Percentiles rank a stretch among this genome's conserved stretches.
Conservation (phyloP, 1,140 invertebrate genomes). For the Pantala flavescens region DNA sequence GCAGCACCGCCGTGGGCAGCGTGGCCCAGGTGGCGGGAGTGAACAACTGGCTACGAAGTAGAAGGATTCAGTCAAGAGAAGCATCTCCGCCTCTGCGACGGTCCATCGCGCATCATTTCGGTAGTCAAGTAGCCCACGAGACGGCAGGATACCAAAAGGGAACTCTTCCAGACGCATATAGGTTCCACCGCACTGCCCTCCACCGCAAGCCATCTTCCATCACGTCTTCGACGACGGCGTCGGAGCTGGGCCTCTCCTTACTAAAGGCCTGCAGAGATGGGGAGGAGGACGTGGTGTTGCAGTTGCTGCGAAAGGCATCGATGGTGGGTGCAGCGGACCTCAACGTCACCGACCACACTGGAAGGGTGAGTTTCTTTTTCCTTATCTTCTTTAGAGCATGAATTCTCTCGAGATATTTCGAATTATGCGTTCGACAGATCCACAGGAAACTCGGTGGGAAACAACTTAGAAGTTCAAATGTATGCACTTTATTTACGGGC, state of each 20-base stretch:
- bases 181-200: not conserved
- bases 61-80: not conserved
- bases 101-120: not conserved
- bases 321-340: not conserved
- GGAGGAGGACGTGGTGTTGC: not conserved
- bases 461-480: too few relatives aligned
- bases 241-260: not conserved
- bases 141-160: not conserved
- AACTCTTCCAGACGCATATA: not conserved
- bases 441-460: too few relatives aligned
- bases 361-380: not conserved
- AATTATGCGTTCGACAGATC: too few relatives aligned
- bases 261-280: not conserved
- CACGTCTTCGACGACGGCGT: not conserved
- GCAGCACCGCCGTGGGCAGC: not conserved
- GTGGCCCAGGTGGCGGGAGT: conserved; percentile 15
- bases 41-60: conserved; percentile 18
- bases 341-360: not conserved
- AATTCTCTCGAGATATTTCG: too few relatives aligned
- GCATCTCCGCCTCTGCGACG: not conserved
- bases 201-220: not conserved
- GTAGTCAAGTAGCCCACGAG: not conserved
- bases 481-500: too few relatives aligned
- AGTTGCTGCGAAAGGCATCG: not conserved
- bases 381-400: too few relatives aligned